Evolutionary conservation across 2,797 vertebrate species (phyloP), one percentile per base, ranked within the genome.

Genomic region (Eospalax fontanierii): DNA sequence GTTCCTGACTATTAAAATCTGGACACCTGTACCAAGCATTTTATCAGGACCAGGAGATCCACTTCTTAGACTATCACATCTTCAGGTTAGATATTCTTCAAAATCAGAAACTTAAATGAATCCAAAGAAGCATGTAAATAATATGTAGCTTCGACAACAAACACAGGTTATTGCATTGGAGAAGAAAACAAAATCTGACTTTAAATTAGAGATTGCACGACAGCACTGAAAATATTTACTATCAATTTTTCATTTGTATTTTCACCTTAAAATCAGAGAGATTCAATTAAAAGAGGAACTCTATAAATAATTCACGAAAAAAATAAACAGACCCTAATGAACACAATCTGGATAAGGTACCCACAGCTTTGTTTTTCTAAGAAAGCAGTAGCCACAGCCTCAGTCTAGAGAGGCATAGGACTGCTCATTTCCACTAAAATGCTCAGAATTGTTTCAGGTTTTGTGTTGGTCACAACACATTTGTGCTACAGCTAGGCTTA

Each of bases 241-340:
- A 30, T 73, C 21, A 78, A 68, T 71, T 87, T 92, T 94, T 89
- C 71, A 71, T 35, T 50, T 87, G 18, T 74, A 40, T 76, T 74
- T 92, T 40, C 16, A 87, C 71, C 43, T 85, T 89, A n/a, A 92
- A 92, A 73, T 14, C 28, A 16, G 50, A n/a, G 24, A 61, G 50
- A 35, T 95, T 90, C 74, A 94, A 83, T 93, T 96, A 95, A 97
- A 95, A 93, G 61, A 94, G 73, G 86, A 71, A 92, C 65, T 40
- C 93, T 84, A 95, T 97, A 96, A 95, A 97, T 97, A 95, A 96
- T 96, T 94, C 89, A 96, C 57, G 46, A 38, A 65, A 88, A 91
- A 96, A 90, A 90, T 94, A 91, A 95, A 95, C 89, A 97, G 84
- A 94, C 35, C 87, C 91, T 76, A 90, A 95, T 94, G 95, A 95